Base-by-base conservation (phyloP, 2,113 vertebrate species). In the Peromyscus leucopus region DNA sequence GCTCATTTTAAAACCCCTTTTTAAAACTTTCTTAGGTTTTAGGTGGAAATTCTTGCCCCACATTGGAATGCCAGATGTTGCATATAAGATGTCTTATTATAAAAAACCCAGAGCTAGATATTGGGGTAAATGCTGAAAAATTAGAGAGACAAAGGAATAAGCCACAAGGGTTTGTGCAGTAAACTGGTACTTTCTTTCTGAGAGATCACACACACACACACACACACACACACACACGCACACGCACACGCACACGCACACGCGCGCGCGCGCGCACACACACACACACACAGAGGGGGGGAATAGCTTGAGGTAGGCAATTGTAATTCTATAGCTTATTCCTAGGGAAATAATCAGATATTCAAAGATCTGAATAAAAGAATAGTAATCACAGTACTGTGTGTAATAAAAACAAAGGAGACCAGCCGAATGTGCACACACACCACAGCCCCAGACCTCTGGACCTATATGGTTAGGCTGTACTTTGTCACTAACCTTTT, bases 401-500 rank as follows among this genome's bases (percentile, higher is more conserved):
- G 87, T 91, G 61, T 7, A 72, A 67, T 96, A 59, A 42, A 16
- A 80, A 51, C 26, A 55, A 82, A n/a, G 24, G 26, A 75, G 26
- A 36, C 24, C 28, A 69, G 22, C n/a, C 83, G 61, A 91, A 48
- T 63, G 33, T 72, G 26, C 1, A 67, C 28, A 36, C 10, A 36
- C 12, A 69, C 42, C 42, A 3, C 42, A 42, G 42, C 42, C 42
- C 42, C 42, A 71, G 63, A 51, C 2, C 46, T 71, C n/a, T 9
- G 15, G 19, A 65, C 26, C 1, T 5, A 17, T 33, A 0, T 3
- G 22, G 36, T 5, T 5, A 22, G 48, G 3, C 39, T 6, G 31
- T 0, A 7, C 36, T 7, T 72, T 79, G n/a, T 63, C 86, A 46
- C 3, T 59, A 90, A 85, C 63, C 9, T 19, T 59, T 95, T 93